These are phyloP conservation scores for Bathynomus jamesi DNA, from an alignment of 1,140 invertebrate genomes.

Conservation along the genomic window DNA sequence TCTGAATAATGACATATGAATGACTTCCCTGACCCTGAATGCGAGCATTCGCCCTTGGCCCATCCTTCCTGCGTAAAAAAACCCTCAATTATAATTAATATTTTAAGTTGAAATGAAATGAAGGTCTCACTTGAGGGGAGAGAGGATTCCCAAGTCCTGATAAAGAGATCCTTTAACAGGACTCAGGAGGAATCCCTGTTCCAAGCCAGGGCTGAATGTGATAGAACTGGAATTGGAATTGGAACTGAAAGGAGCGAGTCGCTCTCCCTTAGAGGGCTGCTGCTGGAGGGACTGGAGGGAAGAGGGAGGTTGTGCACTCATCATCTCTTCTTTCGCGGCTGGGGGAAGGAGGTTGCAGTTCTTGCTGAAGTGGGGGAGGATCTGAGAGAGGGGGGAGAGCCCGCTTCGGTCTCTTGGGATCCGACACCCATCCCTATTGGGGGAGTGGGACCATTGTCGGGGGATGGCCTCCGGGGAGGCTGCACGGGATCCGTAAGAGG, in stretches of 20 bases:
- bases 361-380: neutral
- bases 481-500: slow-evolving; percentile 12
- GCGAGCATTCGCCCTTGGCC: no score
- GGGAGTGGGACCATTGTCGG: neutral
- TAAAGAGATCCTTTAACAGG: slow-evolving; percentile 28
- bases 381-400: slow-evolving; percentile 9
- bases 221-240: neutral
- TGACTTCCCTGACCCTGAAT: no score
- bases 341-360: no score
- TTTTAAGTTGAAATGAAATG: no score
- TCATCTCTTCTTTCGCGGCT: no score
- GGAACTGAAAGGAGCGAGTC: neutral
- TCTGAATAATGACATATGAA: no score
- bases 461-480: slow-evolving; percentile 6
- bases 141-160: slow-evolving; percentile 30
- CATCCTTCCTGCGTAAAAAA: no score
- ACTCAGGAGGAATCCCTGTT: slow-evolving; percentile 29
- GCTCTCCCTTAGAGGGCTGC: neutral
- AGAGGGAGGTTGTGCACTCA: no score
- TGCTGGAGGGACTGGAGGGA: no score
- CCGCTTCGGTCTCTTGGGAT: slow-evolving; percentile 3
- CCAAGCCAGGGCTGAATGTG: slow-evolving; percentile 19
- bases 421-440: neutral
- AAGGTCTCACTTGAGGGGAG: slow-evolving; percentile 34
- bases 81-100: no score